Evolutionary conservation across 2,888 invertebrate genomes (phyloP), one percentile per base, ranked within the genome.

Genomic region (Apodemia hepburni): DNA sequence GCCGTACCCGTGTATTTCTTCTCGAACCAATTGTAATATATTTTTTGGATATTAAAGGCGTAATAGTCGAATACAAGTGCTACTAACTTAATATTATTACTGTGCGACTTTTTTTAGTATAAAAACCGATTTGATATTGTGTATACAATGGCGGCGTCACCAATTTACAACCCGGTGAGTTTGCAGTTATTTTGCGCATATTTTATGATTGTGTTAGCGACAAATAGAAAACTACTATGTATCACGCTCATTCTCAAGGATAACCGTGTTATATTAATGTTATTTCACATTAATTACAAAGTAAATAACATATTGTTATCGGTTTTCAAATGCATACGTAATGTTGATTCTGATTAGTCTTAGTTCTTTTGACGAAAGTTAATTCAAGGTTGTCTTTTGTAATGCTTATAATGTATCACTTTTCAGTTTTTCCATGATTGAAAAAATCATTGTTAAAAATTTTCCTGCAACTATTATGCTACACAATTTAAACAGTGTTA

Each of bases 121-220:
- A n/a, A 58, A 27, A 38, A 9, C 17, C 35, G 38, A 42, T 58
- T 15, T 51, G 58, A 49, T 57, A 51, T 42, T 65, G 45, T 54
- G 11, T 29, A 38, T 51, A 61, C 33, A 63, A 89, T 89, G 89
- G 80, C 86, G 64, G 77, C 80, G 64, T 79, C 78, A 65, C 81
- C 84, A 2, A 85, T 89, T 35, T 89, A 86, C 77, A 88, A 80
- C 68, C 89, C 89, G 67, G 89, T 90, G 74, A 82, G 89, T 79
- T 22, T 61, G 64, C 58, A 66, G 22, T 62, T 62, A 65, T 67
- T 58, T 61, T 64, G 61, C 61, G 51, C 65, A 66, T 65, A 69
- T 64, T 64, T 61, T 59, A 61, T 61, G 61, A 69, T 70, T 64
- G 61, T 60, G 62, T 62, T 59, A 60, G 64, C 62, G 45, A 57